phyloP scores from a whole-genome alignment of 2,888 invertebrate genomes.

The Autographa gamma region DNA sequence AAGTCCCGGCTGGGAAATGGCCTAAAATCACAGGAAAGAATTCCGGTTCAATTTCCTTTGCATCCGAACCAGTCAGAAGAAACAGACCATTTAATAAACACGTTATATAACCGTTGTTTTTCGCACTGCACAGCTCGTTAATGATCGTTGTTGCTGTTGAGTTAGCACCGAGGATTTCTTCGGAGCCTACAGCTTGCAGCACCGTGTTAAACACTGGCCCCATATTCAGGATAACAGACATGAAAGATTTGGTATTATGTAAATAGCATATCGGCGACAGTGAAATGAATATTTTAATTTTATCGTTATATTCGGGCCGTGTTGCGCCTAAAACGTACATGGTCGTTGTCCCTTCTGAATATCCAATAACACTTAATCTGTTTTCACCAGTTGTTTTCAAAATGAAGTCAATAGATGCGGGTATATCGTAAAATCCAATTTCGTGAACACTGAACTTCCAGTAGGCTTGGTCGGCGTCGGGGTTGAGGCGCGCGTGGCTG shows the following conservation, averaged over 20 bases:
- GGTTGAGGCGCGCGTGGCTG: conserved; percentile 80
- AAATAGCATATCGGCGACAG: conserved; percentile 63
- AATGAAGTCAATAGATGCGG: conserved; percentile 86
- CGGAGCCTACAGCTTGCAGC: conserved; percentile 23
- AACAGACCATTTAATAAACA: conserved; percentile 57
- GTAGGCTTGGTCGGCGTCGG: conserved; percentile 72
- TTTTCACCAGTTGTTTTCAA: conserved; percentile 80
- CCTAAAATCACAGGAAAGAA: conserved; percentile 57
- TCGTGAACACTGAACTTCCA: conserved; percentile 91
- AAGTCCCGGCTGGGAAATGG: conserved; percentile 69
- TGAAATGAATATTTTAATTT: conserved; percentile 84
- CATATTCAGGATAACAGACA: conserved; percentile 32
- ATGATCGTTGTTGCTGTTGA: conserved; percentile 47
- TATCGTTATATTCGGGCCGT: conserved; percentile 88
- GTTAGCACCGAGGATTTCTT: conserved; percentile 56
- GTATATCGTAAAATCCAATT: conserved; percentile 91
- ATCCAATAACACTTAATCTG: conserved; percentile 90
- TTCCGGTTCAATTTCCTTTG: conserved; percentile 58
- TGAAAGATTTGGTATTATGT: conserved; percentile 39
- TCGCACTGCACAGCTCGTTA: conserved; percentile 54
- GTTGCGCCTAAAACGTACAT: conserved; percentile 86
- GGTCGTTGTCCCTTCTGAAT: conserved; percentile 90
- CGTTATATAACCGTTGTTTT: conserved; percentile 53
- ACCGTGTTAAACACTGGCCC: conserved; percentile 48
- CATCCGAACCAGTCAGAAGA: conserved; percentile 53